These are phyloP conservation scores for Cylindroiulus punctatus DNA, from an alignment of 2,888 invertebrate genomes.

Conservation along the genomic window DNA sequence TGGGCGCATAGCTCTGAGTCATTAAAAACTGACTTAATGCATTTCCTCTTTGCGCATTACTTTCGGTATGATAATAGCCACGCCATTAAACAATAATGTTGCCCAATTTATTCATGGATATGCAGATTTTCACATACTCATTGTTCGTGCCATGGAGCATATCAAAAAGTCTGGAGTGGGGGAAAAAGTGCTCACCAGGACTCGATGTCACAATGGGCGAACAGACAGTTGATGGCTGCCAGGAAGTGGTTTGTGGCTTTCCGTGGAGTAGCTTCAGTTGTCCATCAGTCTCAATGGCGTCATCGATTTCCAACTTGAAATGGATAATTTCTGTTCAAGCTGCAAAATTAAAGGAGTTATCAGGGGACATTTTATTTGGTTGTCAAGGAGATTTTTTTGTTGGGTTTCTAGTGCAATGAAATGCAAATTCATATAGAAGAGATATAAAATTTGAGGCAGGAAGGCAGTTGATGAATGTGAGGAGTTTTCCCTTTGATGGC, in stretches of 20 bases:
- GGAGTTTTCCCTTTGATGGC: not conserved
- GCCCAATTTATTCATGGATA: conserved; percentile 12
- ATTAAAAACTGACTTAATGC: conserved; percentile 20
- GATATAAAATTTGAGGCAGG: not conserved
- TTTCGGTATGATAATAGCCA: conserved; percentile 10
- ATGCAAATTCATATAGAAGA: conserved; percentile 13
- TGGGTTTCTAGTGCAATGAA: not conserved
- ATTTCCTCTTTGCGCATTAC: conserved; percentile 27
- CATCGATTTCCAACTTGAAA: conserved; percentile 34
- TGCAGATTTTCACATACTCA: conserved; percentile 8
- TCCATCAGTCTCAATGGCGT: conserved; percentile 23
- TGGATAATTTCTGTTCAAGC: conserved; percentile 16
- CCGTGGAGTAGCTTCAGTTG: not conserved
- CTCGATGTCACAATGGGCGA: conserved; percentile 16
- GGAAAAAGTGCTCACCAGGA: not conserved
- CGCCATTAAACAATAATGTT: conserved; percentile 38
- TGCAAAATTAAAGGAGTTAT: conserved; percentile 20
- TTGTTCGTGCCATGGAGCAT: not conserved
- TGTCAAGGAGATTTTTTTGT: conserved; percentile 37
- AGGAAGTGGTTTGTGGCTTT: conserved; percentile 39
- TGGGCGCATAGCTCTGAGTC: conserved; percentile 21
- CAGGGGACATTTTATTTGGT: conserved; percentile 27
- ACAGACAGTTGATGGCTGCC: conserved; percentile 20
- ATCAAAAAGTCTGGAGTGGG: not conserved
- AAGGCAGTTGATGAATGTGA: not conserved